phyloP scores from a whole-genome alignment of 2,113 vertebrate species.

The Pteruthius melanotis region DNA sequence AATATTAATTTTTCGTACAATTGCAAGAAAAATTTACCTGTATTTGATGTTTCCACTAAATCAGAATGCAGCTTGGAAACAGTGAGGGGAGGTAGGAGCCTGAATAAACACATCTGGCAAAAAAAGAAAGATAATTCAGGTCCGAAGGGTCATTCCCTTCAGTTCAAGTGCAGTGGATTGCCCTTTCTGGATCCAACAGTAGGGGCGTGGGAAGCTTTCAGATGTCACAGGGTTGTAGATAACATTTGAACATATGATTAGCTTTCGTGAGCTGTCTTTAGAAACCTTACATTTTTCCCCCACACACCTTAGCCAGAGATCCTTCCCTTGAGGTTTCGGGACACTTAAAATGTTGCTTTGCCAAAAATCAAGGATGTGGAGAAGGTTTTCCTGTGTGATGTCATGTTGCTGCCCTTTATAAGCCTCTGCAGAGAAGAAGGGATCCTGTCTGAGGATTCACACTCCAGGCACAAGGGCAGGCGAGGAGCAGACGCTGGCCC shows the following conservation, averaged over 20 bases:
- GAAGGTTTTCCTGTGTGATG: slow-evolving; percentile 77
- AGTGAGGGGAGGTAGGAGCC: background rate
- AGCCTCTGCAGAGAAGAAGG: slow-evolving; percentile 59
- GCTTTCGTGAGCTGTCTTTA: slow-evolving; percentile 67
- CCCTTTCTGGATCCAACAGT: slow-evolving; percentile 65
- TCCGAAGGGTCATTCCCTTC: slow-evolving; percentile 30
- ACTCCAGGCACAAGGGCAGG: background rate
- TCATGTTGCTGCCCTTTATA: slow-evolving; percentile 75
- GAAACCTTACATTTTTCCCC: slow-evolving; percentile 60
- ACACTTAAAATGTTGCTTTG: slow-evolving; percentile 72
- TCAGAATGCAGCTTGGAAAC: background rate
- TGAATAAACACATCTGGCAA: background rate
- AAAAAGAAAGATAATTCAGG: background rate
- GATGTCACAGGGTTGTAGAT: slow-evolving; percentile 69
- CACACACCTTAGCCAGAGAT: slow-evolving; percentile 60
- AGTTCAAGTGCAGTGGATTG: slow-evolving; percentile 34
- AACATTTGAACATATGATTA: slow-evolving; percentile 74
- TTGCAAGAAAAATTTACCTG: background rate
- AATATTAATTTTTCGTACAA: background rate
- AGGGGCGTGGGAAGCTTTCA: slow-evolving; percentile 71
- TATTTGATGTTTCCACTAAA: background rate
- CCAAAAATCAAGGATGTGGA: slow-evolving; percentile 77
- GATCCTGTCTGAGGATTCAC: slow-evolving; percentile 32
- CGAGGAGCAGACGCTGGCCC: background rate
- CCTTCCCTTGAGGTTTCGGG: slow-evolving; percentile 67